phyloP scores from a whole-genome alignment of 2,888 invertebrate genomes.

The Hydroisotoma schaefferi region DNA sequence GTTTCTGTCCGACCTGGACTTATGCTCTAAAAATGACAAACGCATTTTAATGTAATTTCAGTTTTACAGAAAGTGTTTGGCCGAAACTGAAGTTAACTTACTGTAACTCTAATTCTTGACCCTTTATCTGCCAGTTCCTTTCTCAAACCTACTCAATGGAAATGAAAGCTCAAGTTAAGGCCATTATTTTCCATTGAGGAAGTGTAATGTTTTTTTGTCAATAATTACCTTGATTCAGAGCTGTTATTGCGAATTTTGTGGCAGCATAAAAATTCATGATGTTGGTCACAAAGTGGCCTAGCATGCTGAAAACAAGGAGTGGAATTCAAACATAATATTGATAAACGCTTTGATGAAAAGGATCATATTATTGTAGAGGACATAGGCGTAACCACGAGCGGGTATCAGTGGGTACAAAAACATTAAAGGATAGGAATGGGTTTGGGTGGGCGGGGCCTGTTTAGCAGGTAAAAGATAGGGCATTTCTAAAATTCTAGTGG shows the following conservation, averaged over 20 bases:
- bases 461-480: too few species aligned
- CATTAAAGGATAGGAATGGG: too few species aligned
- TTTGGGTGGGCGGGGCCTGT: too few species aligned
- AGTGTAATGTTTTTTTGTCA: background rate
- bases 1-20: conserved; percentile 47
- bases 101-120: conserved; percentile 53
- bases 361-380: too few species aligned
- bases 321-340: too few species aligned
- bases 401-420: too few species aligned
- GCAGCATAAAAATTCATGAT: conserved; percentile 55
- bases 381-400: too few species aligned
- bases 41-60: background rate
- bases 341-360: too few species aligned
- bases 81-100: conserved; percentile 16
- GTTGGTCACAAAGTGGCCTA: conserved; percentile 50
- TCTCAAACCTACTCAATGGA: conserved; percentile 53
- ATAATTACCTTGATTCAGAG: background rate
- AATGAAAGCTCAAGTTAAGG: background rate
- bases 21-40: conserved; percentile 32
- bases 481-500: too few species aligned
- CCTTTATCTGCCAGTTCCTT: conserved; percentile 56
- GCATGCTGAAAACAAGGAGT: too few species aligned
- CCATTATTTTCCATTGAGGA: background rate
- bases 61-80: background rate
- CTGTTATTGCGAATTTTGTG: conserved; percentile 58